Evolutionary conservation across 2,797 vertebrate species (phyloP).

Genomic region (Catamblyrhynchus diadema): DNA sequence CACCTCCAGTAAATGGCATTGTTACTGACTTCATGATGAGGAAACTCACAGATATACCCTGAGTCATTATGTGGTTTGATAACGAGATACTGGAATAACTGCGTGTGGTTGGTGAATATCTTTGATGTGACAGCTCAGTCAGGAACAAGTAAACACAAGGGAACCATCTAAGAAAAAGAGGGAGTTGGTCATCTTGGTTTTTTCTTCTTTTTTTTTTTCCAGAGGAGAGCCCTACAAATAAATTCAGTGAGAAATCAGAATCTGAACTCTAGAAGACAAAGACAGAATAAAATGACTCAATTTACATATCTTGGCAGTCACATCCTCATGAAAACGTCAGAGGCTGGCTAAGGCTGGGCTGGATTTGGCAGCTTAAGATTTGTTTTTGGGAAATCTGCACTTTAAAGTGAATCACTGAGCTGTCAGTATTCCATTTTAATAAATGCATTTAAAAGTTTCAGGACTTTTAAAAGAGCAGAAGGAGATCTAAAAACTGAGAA

Average conservation of each 20-base stretch:
- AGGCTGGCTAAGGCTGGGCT: neutral
- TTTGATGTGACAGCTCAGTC: neutral
- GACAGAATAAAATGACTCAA: neutral
- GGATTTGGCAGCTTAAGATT: neutral
- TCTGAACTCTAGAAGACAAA: neutral
- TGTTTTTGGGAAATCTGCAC: constrained; percentile 13
- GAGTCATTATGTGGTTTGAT: neutral
- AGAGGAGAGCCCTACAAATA: neutral
- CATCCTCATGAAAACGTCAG: neutral
- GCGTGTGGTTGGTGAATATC: neutral
- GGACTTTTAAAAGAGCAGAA: neutral
- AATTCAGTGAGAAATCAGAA: neutral
- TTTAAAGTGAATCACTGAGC: neutral
- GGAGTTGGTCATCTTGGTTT: neutral
- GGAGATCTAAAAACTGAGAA: neutral
- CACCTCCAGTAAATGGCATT: neutral
- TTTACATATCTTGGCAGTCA: constrained; percentile 14
- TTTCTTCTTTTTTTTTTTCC: too few relatives aligned
- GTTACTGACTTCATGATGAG: neutral
- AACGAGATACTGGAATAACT: neutral
- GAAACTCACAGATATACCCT: neutral
- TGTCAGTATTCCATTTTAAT: neutral
- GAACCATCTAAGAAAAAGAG: neutral
- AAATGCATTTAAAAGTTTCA: neutral
- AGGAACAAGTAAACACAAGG: neutral